Conservation (phyloP, 2,888 invertebrate genomes). For the Epiperipatus broadwayi region DNA sequence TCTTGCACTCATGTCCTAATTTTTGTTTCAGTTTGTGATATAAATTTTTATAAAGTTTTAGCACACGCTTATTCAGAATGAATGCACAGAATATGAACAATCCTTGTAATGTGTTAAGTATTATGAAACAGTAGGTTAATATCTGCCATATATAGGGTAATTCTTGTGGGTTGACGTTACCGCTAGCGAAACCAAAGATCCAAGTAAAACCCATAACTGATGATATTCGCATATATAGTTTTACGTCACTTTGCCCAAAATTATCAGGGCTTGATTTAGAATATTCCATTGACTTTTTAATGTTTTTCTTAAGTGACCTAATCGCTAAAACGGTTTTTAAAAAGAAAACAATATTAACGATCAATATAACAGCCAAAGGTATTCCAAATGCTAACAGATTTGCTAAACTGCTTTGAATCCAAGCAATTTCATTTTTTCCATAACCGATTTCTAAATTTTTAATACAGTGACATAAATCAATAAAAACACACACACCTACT, state of each 20-base stretch:
- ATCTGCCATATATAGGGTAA: conserved; percentile 15
- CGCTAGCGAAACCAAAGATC: conserved; percentile 21
- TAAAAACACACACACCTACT: conserved; percentile 21
- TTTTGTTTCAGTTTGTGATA: conserved; percentile 1
- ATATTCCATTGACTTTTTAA: no score
- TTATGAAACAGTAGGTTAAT: conserved; percentile 20
- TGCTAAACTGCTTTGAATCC: conserved; percentile 19
- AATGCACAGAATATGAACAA: conserved; percentile 21
- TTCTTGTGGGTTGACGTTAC: neutral
- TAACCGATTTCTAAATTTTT: conserved; percentile 17
- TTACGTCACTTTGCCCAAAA: conserved; percentile 17
- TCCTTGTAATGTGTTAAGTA: conserved; percentile 20
- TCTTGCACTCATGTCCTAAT: neutral
- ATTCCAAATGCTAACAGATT: conserved; percentile 19
- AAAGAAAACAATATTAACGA: conserved; percentile 19
- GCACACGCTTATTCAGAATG: conserved; percentile 18
- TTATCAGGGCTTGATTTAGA: conserved; percentile 4
- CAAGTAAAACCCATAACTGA: conserved; percentile 22
- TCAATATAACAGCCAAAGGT: conserved; percentile 19
- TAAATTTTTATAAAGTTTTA: conserved; percentile 15
- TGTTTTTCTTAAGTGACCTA: conserved; percentile 15
- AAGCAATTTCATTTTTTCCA: conserved; percentile 18
- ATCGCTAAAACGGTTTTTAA: conserved; percentile 19
- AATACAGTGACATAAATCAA: conserved; percentile 21
- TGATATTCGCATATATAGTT: conserved; percentile 20